Conservation (phyloP, 2,113 vertebrate genomes). For the Condylura cristata region DNA sequence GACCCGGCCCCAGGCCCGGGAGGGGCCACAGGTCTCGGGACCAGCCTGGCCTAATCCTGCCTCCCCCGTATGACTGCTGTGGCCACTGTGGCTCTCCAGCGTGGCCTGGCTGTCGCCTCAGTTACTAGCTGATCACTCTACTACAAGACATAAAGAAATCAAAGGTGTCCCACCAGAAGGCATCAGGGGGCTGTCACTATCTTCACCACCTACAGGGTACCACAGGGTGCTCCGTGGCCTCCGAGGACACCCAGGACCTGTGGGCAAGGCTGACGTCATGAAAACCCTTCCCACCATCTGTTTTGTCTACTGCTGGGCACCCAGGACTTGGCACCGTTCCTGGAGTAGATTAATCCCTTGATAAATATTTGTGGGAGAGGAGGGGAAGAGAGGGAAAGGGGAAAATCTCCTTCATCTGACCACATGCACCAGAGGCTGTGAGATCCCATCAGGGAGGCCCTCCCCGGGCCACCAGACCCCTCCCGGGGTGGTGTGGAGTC, state of each 20-base stretch:
- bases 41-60: not conserved
- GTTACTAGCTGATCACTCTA: not conserved
- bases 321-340: slow-evolving; percentile 38
- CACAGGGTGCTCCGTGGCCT: not conserved
- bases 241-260: not conserved
- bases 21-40: not conserved
- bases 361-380: slow-evolving; percentile 55
- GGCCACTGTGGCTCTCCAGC: not conserved
- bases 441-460: rapidly evolving
- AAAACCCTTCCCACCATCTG: not conserved
- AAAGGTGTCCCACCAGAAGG: not conserved
- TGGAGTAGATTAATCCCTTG: slow-evolving; percentile 50
- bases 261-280: not conserved
- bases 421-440: rapidly evolving
- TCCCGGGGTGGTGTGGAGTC: no score
- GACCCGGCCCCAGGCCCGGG: not conserved
- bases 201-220: not conserved
- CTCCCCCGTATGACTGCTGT: not conserved
- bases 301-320: slow-evolving; percentile 49
- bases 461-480: not conserved
- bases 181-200: rapidly evolving
- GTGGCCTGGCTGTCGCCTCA: not conserved
- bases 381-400: not conserved
- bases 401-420: not conserved
- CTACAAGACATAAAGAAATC: not conserved